Conservation (phyloP, 2,888 invertebrate genomes). For the Lamproptera curius region DNA sequence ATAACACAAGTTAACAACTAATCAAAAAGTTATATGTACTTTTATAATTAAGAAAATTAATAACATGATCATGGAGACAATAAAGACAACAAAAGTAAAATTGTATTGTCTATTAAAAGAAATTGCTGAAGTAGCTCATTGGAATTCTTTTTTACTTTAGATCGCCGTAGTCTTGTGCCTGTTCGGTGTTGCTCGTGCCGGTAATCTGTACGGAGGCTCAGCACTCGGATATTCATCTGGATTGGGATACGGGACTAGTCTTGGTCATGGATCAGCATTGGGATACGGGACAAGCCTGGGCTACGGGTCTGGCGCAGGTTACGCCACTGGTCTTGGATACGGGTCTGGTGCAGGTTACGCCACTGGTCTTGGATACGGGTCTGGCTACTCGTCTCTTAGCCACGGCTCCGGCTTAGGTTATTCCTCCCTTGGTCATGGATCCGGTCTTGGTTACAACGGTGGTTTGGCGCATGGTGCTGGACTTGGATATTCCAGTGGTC, state of each 20-base stretch:
- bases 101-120: too few relatives aligned
- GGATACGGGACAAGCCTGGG: conserved; percentile 23
- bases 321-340: not conserved
- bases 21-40: too few relatives aligned
- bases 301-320: conserved; percentile 22
- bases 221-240: conserved; percentile 22
- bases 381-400: conserved; percentile 12
- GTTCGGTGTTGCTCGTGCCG: conserved; percentile 43
- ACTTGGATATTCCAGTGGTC: not conserved
- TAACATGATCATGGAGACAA: too few relatives aligned
- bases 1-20: too few relatives aligned
- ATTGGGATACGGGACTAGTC: conserved; percentile 2
- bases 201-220: conserved; percentile 38
- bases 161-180: conserved; percentile 42
- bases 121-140: too few relatives aligned
- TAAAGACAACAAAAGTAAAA: too few relatives aligned
- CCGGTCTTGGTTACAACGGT: conserved; percentile 30
- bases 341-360: conserved; percentile 1
- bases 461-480: conserved; percentile 1
- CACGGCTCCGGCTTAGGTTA: not conserved
- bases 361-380: conserved; percentile 27
- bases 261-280: conserved; percentile 1
- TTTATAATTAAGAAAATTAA: too few relatives aligned
- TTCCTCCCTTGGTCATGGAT: not conserved
- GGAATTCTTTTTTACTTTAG: conserved; percentile 35